Percentiles rank a stretch among this genome's conserved stretches.
Conservation (phyloP, 2,888 invertebrate species). For the Elmis aenea region DNA sequence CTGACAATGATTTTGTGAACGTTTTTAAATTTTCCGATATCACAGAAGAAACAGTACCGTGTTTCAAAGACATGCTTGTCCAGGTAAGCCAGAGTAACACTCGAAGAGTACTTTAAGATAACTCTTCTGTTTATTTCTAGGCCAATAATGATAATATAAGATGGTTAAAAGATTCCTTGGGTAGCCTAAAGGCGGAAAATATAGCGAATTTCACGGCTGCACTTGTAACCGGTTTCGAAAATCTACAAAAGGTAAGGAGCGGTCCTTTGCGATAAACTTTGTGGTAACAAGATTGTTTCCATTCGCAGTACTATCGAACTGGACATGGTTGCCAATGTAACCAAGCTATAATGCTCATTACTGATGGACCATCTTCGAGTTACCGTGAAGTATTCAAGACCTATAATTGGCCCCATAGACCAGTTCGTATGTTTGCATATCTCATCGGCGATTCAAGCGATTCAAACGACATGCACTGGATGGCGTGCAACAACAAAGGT, state of each 20-base stretch:
- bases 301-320: conserved; percentile 78
- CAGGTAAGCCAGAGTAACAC: conserved; percentile 55
- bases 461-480: conserved; percentile 79
- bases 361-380: conserved; percentile 80
- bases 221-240: conserved; percentile 86
- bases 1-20: conserved; percentile 96
- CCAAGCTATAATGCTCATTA: conserved; percentile 96
- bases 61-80: conserved; percentile 85
- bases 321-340: conserved; percentile 91
- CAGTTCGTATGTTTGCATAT: conserved; percentile 94
- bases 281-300: too few species aligned
- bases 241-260: conserved; percentile 74
- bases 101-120: not conserved
- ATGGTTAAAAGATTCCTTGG: conserved; percentile 72
- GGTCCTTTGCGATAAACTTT: conserved; percentile 13
- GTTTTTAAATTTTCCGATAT: conserved; percentile 85
- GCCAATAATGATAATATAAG: conserved; percentile 78
- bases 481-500: conserved; percentile 98
- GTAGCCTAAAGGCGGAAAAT: conserved; percentile 67
- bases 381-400: conserved; percentile 60
- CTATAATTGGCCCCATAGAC: conserved; percentile 91
- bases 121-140: conserved; percentile 43
- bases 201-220: conserved; percentile 91
- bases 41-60: conserved; percentile 79
- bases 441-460: conserved; percentile 90